phyloP scores from a whole-genome alignment of 2,888 invertebrate species.

The Metacarcinus magister region DNA sequence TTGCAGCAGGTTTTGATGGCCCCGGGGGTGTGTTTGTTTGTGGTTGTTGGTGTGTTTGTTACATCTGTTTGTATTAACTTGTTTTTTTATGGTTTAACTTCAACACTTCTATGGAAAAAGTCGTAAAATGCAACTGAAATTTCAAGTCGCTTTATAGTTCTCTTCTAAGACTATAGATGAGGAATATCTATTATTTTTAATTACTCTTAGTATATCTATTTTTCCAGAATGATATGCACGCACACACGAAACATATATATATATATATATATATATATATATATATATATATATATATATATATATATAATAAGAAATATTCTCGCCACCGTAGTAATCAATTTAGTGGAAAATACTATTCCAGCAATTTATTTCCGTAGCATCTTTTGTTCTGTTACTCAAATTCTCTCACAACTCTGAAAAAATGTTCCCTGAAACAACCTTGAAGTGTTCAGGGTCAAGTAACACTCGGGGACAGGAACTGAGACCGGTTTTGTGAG shows the following conservation, averaged over 20 bases:
- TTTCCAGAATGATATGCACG: no score
- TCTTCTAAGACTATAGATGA: neutral
- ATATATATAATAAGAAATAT: neutral
- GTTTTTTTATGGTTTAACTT: neutral
- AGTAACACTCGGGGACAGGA: slow-evolving; percentile 43
- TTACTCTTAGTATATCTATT: neutral
- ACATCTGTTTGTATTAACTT: no score
- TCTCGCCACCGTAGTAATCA: neutral
- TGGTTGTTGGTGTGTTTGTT: neutral
- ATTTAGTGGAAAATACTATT: neutral
- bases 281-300: neutral
- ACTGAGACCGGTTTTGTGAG: slow-evolving; percentile 35
- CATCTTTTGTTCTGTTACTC: neutral
- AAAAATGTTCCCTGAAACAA: neutral
- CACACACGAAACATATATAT: no score
- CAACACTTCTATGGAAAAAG: neutral
- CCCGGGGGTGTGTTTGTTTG: neutral
- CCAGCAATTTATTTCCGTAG: neutral
- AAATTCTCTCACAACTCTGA: neutral
- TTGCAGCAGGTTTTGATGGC: neutral
- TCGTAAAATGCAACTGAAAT: neutral
- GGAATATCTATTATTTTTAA: no score
- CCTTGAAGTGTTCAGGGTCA: slow-evolving; percentile 53
- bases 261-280: no score
- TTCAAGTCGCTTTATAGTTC: neutral